A percentile compares a stretch with the other conserved stretches of the same genome.
phyloP scores from a whole-genome alignment of 2,888 invertebrate species.

The Adelognathus sp. region DNA sequence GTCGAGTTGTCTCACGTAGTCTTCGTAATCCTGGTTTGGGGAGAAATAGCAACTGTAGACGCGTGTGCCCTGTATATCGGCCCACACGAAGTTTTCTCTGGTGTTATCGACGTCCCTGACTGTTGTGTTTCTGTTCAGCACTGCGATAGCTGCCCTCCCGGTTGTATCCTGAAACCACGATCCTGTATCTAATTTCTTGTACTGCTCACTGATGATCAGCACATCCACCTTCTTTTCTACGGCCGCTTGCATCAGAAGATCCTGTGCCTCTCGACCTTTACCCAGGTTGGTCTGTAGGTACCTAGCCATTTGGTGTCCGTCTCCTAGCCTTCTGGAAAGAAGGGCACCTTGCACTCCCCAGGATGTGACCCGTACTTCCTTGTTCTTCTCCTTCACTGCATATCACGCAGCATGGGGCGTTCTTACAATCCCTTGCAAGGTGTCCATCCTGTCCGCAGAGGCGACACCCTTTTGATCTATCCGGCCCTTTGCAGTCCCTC shows the following conservation, averaged over 20 bases:
- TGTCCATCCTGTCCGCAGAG: slow-evolving; percentile 55
- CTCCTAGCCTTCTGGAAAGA: slow-evolving; percentile 38
- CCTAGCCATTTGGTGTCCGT: slow-evolving; percentile 43
- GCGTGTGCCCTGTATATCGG: not conserved
- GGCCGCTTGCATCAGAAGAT: slow-evolving; percentile 40
- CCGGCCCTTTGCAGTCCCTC: slow-evolving; percentile 38
- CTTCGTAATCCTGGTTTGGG: not conserved
- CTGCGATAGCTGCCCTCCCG: slow-evolving; percentile 39
- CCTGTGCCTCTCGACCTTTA: slow-evolving; percentile 46
- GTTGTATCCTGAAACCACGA: slow-evolving; percentile 15
- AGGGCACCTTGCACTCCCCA: slow-evolving; percentile 49
- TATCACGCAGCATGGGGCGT: slow-evolving; percentile 37
- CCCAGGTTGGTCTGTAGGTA: slow-evolving; percentile 59
- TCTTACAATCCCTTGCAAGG: slow-evolving; percentile 37
- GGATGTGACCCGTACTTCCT: slow-evolving; percentile 17
- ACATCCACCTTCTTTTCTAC: slow-evolving; percentile 26
- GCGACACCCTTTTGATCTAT: slow-evolving; percentile 50
- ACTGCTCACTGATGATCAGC: slow-evolving; percentile 24
- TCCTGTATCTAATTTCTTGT: slow-evolving; percentile 5
- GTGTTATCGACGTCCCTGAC: not conserved
- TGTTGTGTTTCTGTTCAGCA: slow-evolving; percentile 1
- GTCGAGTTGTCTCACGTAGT: not conserved
- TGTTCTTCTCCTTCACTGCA: slow-evolving; percentile 29
- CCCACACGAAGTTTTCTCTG: slow-evolving; percentile 39
- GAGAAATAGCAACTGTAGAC: slow-evolving; percentile 53